Conservation (phyloP, 2,888 invertebrate genomes). For the Scaptomyza caliginosa region DNA sequence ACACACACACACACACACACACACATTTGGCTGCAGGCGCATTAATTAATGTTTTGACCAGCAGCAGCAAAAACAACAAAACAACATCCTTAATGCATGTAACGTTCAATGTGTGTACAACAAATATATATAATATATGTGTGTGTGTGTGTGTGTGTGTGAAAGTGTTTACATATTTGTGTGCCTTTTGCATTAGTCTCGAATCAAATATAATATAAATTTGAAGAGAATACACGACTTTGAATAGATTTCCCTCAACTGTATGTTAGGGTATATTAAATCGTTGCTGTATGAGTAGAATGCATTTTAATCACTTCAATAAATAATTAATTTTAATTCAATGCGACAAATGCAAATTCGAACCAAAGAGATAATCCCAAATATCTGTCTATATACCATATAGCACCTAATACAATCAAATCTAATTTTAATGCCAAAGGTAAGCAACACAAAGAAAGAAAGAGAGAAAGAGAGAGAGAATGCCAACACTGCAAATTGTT, state of each 20-base stretch:
- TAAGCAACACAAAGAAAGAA: neutral
- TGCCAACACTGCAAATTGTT: conserved; percentile 6
- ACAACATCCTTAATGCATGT: conserved; percentile 45
- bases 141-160: neutral
- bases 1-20: conserved; percentile 30
- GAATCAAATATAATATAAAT: neutral
- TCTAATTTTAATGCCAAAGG: neutral
- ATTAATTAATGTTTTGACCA: conserved; percentile 74
- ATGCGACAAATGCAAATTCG: too few relatives aligned
- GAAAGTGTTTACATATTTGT: neutral
- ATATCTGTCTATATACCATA: neutral
- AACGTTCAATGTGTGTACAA: conserved; percentile 6
- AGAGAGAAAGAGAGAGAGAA: neutral
- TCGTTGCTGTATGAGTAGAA: too few relatives aligned
- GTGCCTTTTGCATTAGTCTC: neutral
- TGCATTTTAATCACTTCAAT: too few relatives aligned
- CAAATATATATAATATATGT: conserved; percentile 16
- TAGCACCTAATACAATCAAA: neutral
- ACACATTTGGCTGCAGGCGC: conserved; percentile 72
- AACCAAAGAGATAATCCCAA: too few relatives aligned
- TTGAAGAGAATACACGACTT: neutral
- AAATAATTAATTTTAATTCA: too few relatives aligned
- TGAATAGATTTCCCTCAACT: too few relatives aligned
- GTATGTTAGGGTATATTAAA: too few relatives aligned
- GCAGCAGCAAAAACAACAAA: conserved; percentile 43